Percentiles rank a stretch among this genome's conserved stretches.
Conservation (phyloP, 2,113 vertebrate genomes). For the Oryzias javanicus region DNA sequence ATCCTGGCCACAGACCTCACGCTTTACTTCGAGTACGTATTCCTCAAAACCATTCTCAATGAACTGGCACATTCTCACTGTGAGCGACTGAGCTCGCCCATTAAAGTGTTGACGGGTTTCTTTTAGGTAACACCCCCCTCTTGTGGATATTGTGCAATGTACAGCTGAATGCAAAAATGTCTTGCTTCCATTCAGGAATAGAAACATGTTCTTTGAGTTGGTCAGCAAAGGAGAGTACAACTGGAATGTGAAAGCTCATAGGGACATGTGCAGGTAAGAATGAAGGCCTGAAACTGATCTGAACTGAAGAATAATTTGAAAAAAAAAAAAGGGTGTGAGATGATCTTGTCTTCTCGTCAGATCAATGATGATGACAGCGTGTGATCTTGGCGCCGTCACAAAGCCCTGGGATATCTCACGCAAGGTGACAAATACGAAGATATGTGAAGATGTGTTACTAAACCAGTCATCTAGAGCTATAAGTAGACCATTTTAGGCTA, state of each 20-base stretch:
- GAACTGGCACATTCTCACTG: background rate
- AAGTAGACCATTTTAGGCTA: background rate
- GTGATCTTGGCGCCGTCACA: slow-evolving; percentile 98
- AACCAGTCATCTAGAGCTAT: background rate
- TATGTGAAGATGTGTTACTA: background rate
- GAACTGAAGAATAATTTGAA: background rate
- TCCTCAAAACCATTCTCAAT: slow-evolving; percentile 12
- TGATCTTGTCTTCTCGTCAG: slow-evolving; percentile 69
- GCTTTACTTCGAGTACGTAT: slow-evolving; percentile 97
- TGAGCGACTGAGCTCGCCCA: background rate
- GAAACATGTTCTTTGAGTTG: slow-evolving; percentile 94
- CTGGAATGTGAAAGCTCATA: slow-evolving; percentile 90
- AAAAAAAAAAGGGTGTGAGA: background rate
- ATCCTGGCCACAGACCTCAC: slow-evolving; percentile 98
- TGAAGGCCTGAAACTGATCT: background rate
- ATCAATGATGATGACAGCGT: slow-evolving; percentile 99
- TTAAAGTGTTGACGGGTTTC: slow-evolving; percentile 2
- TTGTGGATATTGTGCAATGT: slow-evolving; percentile 55
- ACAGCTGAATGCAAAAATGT: slow-evolving; percentile 5
- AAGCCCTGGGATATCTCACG: slow-evolving; percentile 99
- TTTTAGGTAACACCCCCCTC: slow-evolving; percentile 61
- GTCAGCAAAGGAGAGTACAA: slow-evolving; percentile 93
- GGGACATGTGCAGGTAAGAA: slow-evolving; percentile 92
- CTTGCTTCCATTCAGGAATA: slow-evolving; percentile 80
- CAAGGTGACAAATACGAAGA: slow-evolving; percentile 82